Conservation (phyloP, 2,797 vertebrate genomes). For the Alosa sapidissima region DNA sequence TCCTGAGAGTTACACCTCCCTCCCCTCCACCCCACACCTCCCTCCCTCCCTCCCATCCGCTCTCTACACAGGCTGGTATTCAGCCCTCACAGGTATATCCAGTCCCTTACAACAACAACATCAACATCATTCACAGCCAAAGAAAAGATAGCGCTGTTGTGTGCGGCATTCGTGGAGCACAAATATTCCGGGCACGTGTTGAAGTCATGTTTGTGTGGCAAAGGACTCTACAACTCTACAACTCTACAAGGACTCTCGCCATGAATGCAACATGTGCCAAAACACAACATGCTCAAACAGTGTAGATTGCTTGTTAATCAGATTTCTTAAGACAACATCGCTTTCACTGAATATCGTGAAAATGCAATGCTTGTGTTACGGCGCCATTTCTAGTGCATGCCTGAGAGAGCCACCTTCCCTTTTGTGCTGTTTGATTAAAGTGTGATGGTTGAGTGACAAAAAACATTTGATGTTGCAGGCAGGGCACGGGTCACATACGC, state of each 20-base stretch:
- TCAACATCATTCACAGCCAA: neutral
- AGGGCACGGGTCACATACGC: no score
- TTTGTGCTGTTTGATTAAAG: neutral
- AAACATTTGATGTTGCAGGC: neutral
- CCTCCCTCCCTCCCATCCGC: neutral
- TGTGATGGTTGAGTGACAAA: neutral
- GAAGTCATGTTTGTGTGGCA: neutral
- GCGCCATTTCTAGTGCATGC: neutral
- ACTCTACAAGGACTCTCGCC: no score
- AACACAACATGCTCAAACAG: neutral
- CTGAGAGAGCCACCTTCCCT: neutral
- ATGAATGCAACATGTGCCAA: no score
- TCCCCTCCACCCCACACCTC: neutral
- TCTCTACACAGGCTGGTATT: neutral
- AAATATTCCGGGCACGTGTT: neutral
- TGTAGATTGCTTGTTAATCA: neutral
- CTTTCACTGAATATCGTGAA: neutral
- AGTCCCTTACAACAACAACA: conserved; percentile 5
- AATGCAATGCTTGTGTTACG: neutral
- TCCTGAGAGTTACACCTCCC: neutral
- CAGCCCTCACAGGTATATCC: conserved; percentile 4
- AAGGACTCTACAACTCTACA: neutral
- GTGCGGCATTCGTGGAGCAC: neutral
- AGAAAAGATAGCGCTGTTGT: neutral
- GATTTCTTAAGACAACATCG: neutral